These are phyloP conservation scores for Crocidura indochinensis DNA, from an alignment of 2,797 vertebrate genomes.

Conservation along the genomic window DNA sequence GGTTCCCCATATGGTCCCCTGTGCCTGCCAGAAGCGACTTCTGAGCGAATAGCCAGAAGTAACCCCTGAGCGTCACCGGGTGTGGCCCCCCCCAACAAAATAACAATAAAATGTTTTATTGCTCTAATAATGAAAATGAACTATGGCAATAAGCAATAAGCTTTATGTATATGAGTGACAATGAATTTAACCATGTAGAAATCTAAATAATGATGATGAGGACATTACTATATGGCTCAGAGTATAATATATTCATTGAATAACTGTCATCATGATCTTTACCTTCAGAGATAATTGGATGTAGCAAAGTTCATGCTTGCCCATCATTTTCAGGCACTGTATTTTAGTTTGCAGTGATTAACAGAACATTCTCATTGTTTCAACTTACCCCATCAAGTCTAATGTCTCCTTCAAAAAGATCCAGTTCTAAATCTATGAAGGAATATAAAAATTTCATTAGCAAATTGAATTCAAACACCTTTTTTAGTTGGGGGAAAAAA, in stretches of 20 bases:
- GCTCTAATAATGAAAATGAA: slow-evolving; percentile 32
- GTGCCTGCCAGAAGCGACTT: too few species aligned
- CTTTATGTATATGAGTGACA: neutral
- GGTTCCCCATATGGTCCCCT: too few species aligned
- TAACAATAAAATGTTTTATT: slow-evolving; percentile 28
- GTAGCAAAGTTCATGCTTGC: neutral
- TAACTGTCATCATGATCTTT: neutral
- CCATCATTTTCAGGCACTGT: slow-evolving; percentile 29
- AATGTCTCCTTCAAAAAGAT: slow-evolving; percentile 97
- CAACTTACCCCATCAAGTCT: slow-evolving; percentile 91
- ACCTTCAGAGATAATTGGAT: neutral
- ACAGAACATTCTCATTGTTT: slow-evolving; percentile 50
- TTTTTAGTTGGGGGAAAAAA: neutral
- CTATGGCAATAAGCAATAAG: neutral
- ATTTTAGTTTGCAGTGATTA: slow-evolving; percentile 50
- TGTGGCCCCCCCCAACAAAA: too few species aligned
- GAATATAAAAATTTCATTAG: slow-evolving; percentile 70
- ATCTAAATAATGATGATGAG: slow-evolving; percentile 57
- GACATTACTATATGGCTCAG: neutral
- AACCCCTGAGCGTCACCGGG: too few species aligned
- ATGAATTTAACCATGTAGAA: slow-evolving; percentile 55
- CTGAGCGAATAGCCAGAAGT: too few species aligned
- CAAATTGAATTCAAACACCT: slow-evolving; percentile 65
- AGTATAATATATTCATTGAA: neutral
- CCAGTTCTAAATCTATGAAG: slow-evolving; percentile 91